These are phyloP conservation scores for Steatocranus sp. DNA, from an alignment of 2,797 vertebrate species.

Conservation along the genomic window DNA sequence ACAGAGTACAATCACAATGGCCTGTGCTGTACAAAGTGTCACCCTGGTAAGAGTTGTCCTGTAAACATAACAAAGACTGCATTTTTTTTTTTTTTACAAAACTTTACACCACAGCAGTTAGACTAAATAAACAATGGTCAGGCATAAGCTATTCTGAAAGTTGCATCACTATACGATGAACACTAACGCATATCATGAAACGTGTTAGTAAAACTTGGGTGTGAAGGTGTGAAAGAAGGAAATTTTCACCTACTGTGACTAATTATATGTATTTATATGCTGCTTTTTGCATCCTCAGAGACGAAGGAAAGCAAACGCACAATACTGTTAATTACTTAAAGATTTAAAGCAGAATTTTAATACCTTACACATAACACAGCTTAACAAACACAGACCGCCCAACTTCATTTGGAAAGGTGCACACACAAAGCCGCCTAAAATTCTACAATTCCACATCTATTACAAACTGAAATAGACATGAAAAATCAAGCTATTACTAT, in stretches of 20 bases:
- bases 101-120: not conserved
- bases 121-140: not conserved
- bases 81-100: not conserved
- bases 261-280: not conserved
- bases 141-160: not conserved
- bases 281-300: not conserved
- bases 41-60: constrained; percentile 56
- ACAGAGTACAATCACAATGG: not conserved
- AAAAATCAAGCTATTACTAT: not conserved
- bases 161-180: not conserved
- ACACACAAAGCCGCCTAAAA: not conserved
- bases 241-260: not conserved
- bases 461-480: not conserved
- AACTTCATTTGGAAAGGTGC: not conserved
- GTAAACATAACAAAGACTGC: not conserved
- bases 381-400: not conserved
- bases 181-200: not conserved
- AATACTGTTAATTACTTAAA: not conserved
- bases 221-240: constrained; percentile 15
- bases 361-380: not conserved
- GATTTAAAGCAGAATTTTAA: not conserved
- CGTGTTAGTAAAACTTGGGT: not conserved
- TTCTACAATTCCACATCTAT: not conserved
- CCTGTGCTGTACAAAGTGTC: constrained; percentile 72
- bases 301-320: not conserved